Conservation (phyloP, 2,888 invertebrate genomes). For the Coecobrya sp. region DNA sequence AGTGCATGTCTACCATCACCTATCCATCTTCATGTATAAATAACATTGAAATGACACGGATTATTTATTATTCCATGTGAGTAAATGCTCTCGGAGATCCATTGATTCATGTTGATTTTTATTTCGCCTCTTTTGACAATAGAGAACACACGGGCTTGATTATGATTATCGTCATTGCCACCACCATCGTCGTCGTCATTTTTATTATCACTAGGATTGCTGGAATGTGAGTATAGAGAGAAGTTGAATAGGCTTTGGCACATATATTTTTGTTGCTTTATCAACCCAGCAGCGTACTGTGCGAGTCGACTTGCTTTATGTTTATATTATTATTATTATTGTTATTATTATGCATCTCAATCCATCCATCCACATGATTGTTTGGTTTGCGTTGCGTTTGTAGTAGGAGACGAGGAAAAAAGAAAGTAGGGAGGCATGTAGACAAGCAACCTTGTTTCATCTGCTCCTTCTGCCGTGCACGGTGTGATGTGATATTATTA, state of each 20-base stretch:
- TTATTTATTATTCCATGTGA: constrained; percentile 17
- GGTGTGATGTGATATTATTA: constrained; percentile 72
- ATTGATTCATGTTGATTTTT: constrained; percentile 32
- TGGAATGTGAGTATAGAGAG: not conserved
- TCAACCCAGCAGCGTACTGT: not conserved
- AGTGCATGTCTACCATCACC: not conserved
- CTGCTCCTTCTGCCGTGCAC: constrained; percentile 5
- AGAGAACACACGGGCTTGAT: not conserved
- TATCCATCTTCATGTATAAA: not conserved
- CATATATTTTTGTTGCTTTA: not conserved
- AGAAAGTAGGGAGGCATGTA: constrained; percentile 54
- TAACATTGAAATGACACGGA: not conserved
- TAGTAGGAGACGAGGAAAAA: constrained; percentile 29
- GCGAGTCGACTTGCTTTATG: not conserved
- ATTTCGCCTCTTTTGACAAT: constrained; percentile 6
- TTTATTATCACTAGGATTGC: not conserved
- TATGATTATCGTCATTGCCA: not conserved
- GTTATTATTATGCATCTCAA: constrained; percentile 48
- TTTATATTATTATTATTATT: not conserved
- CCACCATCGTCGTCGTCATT: not conserved
- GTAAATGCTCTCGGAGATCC: constrained; percentile 7
- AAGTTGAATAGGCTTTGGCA: not conserved
- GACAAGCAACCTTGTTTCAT: not conserved
- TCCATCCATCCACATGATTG: constrained; percentile 57
- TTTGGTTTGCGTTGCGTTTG: constrained; percentile 54